Evolutionary conservation across 2,888 invertebrate species (phyloP), one percentile per base, ranked within the genome.

Genomic region (Pyrocoelia pectoralis): DNA sequence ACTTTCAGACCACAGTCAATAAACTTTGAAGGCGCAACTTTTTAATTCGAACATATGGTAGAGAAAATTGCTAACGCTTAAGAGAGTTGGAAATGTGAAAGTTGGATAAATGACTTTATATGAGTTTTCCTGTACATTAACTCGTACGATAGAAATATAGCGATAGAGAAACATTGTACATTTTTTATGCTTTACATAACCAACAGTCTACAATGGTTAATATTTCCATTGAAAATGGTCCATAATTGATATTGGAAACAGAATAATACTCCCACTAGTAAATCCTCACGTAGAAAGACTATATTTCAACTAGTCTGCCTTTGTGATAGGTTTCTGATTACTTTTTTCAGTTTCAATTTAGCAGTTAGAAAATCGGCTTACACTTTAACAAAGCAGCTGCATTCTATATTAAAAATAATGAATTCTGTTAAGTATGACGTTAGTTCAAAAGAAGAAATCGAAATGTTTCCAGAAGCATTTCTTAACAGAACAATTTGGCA

Each of bases 321-420:
- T 48, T 55, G 59, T 65, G 60, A 68, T 66, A 65, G 68, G 57
- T 62, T 68, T 68, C 66, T 63, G 68, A 68, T 68, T 68, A 68
- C 68, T 66, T 61, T 67, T 61, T 67, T 58, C 58, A 65, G 62
- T 63, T 68, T 68, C 66, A 67, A 68, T 66, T 67, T 62, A 57
- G 62, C 65, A 56, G 55, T 55, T 58, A 58, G 61, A 65, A 60
- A 65, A 61, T 65, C 66, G 60, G 65, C 62, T 67, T 68, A 68
- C 66, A 64, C 54, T 46, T 56, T 24, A 24, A 52, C 43, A 65
- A 65, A 61, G 60, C 61, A 61, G 55, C n/a, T 43, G 53, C 43
- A 54, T 58, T 48, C 53, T 48, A 52, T 58, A 63, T 63, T 63
- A 63, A 48, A 43, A 62, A 52, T 56, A 43, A 50, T 61, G 50